Evolutionary conservation across 2,113 vertebrate genomes (phyloP), one percentile per base, ranked within the genome.

Genomic region (Megaceryle maxima): DNA sequence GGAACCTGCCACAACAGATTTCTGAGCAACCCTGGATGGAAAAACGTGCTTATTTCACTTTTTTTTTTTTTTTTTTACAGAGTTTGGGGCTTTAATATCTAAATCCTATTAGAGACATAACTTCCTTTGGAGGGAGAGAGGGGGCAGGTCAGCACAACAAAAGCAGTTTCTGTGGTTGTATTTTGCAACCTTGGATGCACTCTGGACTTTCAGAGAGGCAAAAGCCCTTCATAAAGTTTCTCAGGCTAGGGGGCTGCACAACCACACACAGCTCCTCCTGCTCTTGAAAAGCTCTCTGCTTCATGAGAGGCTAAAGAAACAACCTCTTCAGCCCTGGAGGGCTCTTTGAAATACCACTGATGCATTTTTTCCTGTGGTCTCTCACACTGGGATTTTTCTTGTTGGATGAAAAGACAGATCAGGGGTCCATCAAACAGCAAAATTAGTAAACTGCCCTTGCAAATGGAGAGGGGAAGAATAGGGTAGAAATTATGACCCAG

Each of bases 81-180:
- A 21, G 19, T 82, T 96, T 85, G 1, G 37, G 35, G 31, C 51
- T 94, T 90, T 90, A 94, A 82, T 83, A 94, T 22, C 78, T 83
- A 92, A 97, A 97, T 96, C 96, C 88, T 96, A 94, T 97, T 97
- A 97, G 80, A 77, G n/a, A 62, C 74, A 66, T 56, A 75, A 81
- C 69, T 87, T 82, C 70, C 62, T 87, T n/a, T 19, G 37, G 44
- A 72, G 31, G 31, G 24, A 24, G 66, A 74, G 43, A 64, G 26
- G 26, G 77, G 15, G 29, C 22, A 67, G 67, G 53, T 64, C 83
- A 51, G 68, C 25, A 33, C 21, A 85, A 96, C 85, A 96, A 93
- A 95, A 88, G 78, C 57, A 85, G 55, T 85, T 92, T 94, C 43
- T 92, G 77, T 2, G 0, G 35, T 4, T 56, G 53, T 24, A 29